These are phyloP conservation scores for Corbicula japonica DNA, from an alignment of 2,888 invertebrate species.

Conservation along the genomic window DNA sequence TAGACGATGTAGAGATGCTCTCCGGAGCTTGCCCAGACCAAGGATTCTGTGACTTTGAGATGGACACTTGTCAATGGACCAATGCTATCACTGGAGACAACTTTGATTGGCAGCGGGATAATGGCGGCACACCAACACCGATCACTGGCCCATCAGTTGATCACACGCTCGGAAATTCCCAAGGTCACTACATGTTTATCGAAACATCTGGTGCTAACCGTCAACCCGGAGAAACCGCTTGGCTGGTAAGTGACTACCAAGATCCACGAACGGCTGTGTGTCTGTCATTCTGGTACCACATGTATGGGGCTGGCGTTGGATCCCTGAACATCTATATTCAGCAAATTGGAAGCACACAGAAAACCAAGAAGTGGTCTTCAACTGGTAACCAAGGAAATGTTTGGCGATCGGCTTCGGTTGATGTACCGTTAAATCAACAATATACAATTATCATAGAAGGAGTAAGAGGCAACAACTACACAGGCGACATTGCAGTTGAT, in stretches of 20 bases:
- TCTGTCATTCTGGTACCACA: slow-evolving; percentile 81
- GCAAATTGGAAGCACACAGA: slow-evolving; percentile 53
- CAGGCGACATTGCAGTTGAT: slow-evolving; percentile 84
- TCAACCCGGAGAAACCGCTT: slow-evolving; percentile 88
- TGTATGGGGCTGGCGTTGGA: slow-evolving; percentile 82
- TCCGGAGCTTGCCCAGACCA: slow-evolving; percentile 75
- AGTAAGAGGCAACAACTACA: slow-evolving; percentile 75
- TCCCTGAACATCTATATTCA: slow-evolving; percentile 78
- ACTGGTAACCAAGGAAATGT: slow-evolving; percentile 78
- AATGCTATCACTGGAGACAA: slow-evolving; percentile 77
- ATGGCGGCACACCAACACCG: slow-evolving; percentile 76
- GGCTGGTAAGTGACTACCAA: slow-evolving; percentile 81
- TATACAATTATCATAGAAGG: slow-evolving; percentile 82
- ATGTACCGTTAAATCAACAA: slow-evolving; percentile 43
- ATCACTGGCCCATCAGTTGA: slow-evolving; percentile 80
- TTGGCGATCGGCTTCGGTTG: slow-evolving; percentile 74
- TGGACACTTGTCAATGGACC: slow-evolving; percentile 82
- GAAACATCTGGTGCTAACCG: slow-evolving; percentile 87
- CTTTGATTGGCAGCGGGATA: slow-evolving; percentile 83
- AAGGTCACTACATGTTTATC: slow-evolving; percentile 84
- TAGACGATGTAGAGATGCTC: slow-evolving; percentile 80
- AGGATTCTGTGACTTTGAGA: slow-evolving; percentile 85
- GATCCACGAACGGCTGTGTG: slow-evolving; percentile 73
- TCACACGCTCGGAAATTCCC: slow-evolving; percentile 74
- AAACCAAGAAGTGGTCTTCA: slow-evolving; percentile 57